These are phyloP conservation scores for Kryptolebias marmoratus DNA, from an alignment of 2,113 vertebrate genomes.

Conservation along the genomic window DNA sequence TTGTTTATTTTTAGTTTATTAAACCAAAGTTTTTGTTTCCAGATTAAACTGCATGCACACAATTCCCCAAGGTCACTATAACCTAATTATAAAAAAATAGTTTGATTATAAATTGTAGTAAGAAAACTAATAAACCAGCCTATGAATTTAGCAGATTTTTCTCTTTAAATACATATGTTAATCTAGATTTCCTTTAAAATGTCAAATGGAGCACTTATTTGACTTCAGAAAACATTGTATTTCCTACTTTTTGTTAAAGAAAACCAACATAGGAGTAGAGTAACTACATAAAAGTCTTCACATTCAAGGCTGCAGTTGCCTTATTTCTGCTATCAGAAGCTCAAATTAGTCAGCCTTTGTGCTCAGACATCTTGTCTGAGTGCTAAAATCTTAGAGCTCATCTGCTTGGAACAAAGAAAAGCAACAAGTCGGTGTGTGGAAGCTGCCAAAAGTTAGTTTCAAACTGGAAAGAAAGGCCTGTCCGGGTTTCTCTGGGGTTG, in stretches of 20 bases:
- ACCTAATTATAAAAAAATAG: too few relatives aligned
- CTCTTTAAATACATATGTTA: too few relatives aligned
- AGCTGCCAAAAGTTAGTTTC: conserved; percentile 32
- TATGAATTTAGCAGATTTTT: too few relatives aligned
- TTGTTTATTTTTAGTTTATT: too few relatives aligned
- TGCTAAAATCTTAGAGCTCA: not conserved
- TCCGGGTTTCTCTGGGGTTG: conserved; percentile 53
- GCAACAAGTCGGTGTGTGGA: not conserved
- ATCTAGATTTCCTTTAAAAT: too few relatives aligned
- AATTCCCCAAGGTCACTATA: too few relatives aligned
- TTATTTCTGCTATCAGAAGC: not conserved
- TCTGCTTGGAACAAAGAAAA: conserved; percentile 4
- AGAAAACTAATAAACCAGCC: too few relatives aligned
- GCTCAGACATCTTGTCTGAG: conserved; percentile 7
- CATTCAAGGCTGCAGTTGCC: not conserved
- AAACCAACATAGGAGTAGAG: not conserved
- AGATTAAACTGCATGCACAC: too few relatives aligned
- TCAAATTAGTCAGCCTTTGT: conserved; percentile 1
- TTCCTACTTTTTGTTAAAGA: not conserved
- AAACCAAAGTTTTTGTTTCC: too few relatives aligned
- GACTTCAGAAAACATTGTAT: not conserved
- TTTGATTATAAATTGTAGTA: too few relatives aligned
- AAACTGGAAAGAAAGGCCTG: conserved; percentile 35
- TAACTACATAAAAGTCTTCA: not conserved
- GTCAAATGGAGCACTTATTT: not conserved